Conservation (phyloP, 2,888 invertebrate species). For the Tetragonisca angustula region DNA sequence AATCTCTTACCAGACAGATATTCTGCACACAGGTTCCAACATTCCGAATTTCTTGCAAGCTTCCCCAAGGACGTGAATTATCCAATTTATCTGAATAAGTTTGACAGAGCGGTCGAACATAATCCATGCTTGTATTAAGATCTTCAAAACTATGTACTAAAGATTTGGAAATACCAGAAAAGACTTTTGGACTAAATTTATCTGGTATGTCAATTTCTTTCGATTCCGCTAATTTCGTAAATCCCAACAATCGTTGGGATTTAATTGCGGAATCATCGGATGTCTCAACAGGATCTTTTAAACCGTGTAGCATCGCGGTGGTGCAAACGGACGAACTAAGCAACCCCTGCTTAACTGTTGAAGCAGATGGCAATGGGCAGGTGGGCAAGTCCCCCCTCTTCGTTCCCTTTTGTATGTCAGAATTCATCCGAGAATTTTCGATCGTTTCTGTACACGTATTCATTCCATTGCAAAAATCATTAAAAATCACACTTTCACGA, state of each 20-base stretch:
- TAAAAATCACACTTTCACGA: slow-evolving; percentile 42
- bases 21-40: slow-evolving; percentile 74
- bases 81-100: slow-evolving; percentile 72
- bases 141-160: slow-evolving; percentile 83
- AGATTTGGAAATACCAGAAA: slow-evolving; percentile 81
- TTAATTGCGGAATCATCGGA: slow-evolving; percentile 51
- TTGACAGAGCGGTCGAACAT: slow-evolving; percentile 69
- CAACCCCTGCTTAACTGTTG: slow-evolving; percentile 66
- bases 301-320: slow-evolving; percentile 66
- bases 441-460: slow-evolving; percentile 37
- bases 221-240: slow-evolving; percentile 32
- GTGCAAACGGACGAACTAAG: slow-evolving; percentile 73
- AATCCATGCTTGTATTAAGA: slow-evolving; percentile 78
- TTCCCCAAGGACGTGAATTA: slow-evolving; percentile 85
- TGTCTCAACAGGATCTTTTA: slow-evolving; percentile 59
- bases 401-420: slow-evolving; percentile 64
- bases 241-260: slow-evolving; percentile 29
- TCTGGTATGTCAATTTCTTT: slow-evolving; percentile 76
- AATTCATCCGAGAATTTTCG: slow-evolving; percentile 47
- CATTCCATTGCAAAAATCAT: slow-evolving; percentile 46
- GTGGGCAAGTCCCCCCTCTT: slow-evolving; percentile 77
- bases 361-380: slow-evolving; percentile 78
- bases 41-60: slow-evolving; percentile 87
- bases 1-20: slow-evolving; percentile 78
- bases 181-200: slow-evolving; percentile 89